Conservation (phyloP, 1,140 invertebrate species). For the Arctopsyche grandis region DNA sequence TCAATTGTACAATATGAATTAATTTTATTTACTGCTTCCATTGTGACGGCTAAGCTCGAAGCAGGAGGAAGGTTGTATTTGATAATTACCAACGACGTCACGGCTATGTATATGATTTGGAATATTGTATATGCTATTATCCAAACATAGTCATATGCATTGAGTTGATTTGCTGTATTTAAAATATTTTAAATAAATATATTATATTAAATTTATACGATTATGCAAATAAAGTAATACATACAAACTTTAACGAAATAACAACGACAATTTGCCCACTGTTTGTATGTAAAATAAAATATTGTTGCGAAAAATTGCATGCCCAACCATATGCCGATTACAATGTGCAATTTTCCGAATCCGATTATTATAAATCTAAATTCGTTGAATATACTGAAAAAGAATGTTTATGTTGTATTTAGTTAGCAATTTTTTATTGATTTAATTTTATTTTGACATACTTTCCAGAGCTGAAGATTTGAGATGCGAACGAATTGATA, state of each 20-base stretch:
- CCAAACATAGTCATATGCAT: conserved; percentile 63
- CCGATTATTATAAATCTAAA: conserved; percentile 62
- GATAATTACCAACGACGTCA: conserved; percentile 67
- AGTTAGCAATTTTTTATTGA: background rate
- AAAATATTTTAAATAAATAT: background rate
- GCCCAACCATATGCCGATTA: conserved; percentile 62
- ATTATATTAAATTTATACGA: background rate
- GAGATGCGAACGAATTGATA: conserved; percentile 80
- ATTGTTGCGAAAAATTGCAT: conserved; percentile 62
- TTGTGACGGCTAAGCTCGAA: background rate
- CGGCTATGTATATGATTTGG: conserved; percentile 63
- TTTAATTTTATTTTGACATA: background rate
- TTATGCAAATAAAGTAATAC: background rate
- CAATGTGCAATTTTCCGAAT: conserved; percentile 63
- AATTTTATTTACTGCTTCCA: conserved; percentile 64
- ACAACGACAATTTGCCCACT: background rate
- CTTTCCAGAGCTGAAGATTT: conserved; percentile 58
- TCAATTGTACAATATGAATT: conserved; percentile 81
- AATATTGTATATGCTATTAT: conserved; percentile 60
- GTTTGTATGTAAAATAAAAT: conserved; percentile 52
- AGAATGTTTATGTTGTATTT: conserved; percentile 30
- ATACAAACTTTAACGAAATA: background rate
- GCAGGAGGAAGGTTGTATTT: conserved; percentile 46
- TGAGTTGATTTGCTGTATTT: conserved; percentile 16
- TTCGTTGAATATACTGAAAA: conserved; percentile 62